Percentiles rank a stretch among this genome's conserved stretches.
Evolutionary conservation across 2,888 invertebrate genomes (phyloP).

Genomic region (Chloroclystis v-ata): DNA sequence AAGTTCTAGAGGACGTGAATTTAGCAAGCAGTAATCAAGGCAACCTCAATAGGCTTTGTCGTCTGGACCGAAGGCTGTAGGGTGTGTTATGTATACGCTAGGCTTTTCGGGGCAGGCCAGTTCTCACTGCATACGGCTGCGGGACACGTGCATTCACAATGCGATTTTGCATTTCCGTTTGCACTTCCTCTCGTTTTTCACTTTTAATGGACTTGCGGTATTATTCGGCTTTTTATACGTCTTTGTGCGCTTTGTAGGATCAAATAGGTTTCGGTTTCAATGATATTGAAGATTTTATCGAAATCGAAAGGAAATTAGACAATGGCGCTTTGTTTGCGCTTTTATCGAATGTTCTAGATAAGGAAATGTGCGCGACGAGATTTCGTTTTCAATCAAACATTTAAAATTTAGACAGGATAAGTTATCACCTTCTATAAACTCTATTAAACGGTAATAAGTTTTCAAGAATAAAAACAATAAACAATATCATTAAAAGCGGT

Average conservation of each 20-base stretch:
- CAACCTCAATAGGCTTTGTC: conserved; percentile 7
- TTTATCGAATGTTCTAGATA: conserved; percentile 11
- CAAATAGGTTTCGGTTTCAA: conserved; percentile 76
- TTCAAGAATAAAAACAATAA: too few species aligned
- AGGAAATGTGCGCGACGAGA: conserved; percentile 8
- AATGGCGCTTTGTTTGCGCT: conserved; percentile 39
- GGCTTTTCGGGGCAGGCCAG: conserved; percentile 44
- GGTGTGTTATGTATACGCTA: conserved; percentile 36
- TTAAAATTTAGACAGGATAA: too few species aligned
- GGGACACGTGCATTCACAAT: conserved; percentile 78
- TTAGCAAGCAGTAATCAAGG: neutral
- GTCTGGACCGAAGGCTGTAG: conserved; percentile 1
- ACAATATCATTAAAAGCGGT: too few species aligned
- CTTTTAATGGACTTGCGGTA: conserved; percentile 55
- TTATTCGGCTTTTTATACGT: conserved; percentile 55
- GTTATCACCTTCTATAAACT: too few species aligned
- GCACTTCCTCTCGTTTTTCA: conserved; percentile 76
- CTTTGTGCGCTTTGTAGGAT: conserved; percentile 71
- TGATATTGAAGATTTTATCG: conserved; percentile 72
- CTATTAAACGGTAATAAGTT: too few species aligned
- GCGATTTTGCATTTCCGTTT: conserved; percentile 76
- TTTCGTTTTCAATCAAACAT: too few species aligned
- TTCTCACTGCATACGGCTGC: conserved; percentile 32
- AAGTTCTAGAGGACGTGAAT: neutral
- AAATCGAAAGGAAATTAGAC: conserved; percentile 69